Base-by-base conservation (phyloP, 2,888 invertebrate genomes). In the Rhingia rostrata region DNA sequence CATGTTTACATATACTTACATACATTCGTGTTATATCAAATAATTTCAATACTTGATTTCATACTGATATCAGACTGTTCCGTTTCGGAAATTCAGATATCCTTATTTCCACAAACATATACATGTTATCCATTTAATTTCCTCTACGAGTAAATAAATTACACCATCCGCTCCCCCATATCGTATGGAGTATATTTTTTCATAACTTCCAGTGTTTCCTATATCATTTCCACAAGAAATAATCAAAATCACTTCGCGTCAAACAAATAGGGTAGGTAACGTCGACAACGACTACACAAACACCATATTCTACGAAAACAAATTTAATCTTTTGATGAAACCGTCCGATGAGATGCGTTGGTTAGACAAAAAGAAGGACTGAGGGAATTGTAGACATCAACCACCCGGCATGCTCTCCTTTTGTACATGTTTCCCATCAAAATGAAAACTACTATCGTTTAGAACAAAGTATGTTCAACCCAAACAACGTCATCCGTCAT, bases 61-160 rank as follows among this genome's bases (percentile, higher is more conserved):
- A 22, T 22, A 22, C 22, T 22, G 22, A 22, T 22, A 22, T 22
- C 22, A 22, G 2, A 22, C 22, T 22, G 22, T 63, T 49, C 22
- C 63, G 22, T 10, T 4, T 9, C 63, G 63, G 63, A 63, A 37
- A 63, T 22, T 6, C 47, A 63, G 22, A 63, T 37, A 63, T 63
- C 37, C 14, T 35, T 10, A 37, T 47, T 45, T 49, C 49, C 33
- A 63, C 37, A 35, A 33, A 63, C 47, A 49, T 63, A 37, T 6
- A 49, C 47, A 35, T 22, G 12, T 35, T 14, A 35, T 12, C 33
- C 6, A 47, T 63, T 47, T 63, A 10, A 63, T 63, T 63, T 63
- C 63, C 63, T 63, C n/a, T 63, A 14, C 37, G 47, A 37, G 37
- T 35, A 12, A 60, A 58, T 4, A 32, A 30, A 47, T 22, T 2